Evolutionary conservation across 1,140 invertebrate species (phyloP).

Genomic region (Drosophila jambulina): DNA sequence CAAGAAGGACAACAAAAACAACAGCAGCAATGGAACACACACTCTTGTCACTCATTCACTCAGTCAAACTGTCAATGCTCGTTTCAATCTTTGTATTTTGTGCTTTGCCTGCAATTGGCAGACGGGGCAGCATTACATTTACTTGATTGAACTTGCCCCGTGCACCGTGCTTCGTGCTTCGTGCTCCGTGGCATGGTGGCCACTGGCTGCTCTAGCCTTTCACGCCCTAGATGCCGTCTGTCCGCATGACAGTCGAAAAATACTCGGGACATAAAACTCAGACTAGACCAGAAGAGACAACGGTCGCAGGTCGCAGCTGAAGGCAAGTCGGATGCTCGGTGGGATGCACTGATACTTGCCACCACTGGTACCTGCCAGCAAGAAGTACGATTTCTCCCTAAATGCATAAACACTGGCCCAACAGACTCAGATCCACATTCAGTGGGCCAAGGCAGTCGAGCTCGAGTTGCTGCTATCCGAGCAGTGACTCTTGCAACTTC

Average conservation of each 20-base stretch:
- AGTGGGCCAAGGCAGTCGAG: slow-evolving; percentile 1
- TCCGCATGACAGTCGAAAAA: slow-evolving; percentile 25
- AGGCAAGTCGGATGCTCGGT: slow-evolving; percentile 13
- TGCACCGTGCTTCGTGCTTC: neutral
- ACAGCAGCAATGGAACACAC: slow-evolving; percentile 34
- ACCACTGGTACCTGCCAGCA: slow-evolving; percentile 44
- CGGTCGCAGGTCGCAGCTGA: slow-evolving; percentile 5
- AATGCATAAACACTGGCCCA: slow-evolving; percentile 59
- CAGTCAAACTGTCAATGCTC: slow-evolving; percentile 75
- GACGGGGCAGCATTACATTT: slow-evolving; percentile 71
- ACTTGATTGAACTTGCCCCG: slow-evolving; percentile 73
- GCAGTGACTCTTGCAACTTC: slow-evolving; percentile 13
- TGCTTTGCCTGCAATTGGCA: slow-evolving; percentile 75
- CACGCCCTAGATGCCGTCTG: neutral
- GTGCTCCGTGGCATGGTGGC: neutral
- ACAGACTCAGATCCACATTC: slow-evolving; percentile 61
- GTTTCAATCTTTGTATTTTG: slow-evolving; percentile 76
- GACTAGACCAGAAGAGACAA: slow-evolving; percentile 27
- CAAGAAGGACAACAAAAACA: slow-evolving; percentile 27
- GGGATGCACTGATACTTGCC: slow-evolving; percentile 17
- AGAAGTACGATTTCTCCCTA: slow-evolving; percentile 26
- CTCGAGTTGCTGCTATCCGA: neutral
- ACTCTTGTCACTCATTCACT: slow-evolving; percentile 67
- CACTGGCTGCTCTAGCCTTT: slow-evolving; percentile 2
- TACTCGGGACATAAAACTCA: slow-evolving; percentile 46